phyloP scores from a whole-genome alignment of 2,113 vertebrate genomes.

The Stomatorhinus ivindoensis region DNA sequence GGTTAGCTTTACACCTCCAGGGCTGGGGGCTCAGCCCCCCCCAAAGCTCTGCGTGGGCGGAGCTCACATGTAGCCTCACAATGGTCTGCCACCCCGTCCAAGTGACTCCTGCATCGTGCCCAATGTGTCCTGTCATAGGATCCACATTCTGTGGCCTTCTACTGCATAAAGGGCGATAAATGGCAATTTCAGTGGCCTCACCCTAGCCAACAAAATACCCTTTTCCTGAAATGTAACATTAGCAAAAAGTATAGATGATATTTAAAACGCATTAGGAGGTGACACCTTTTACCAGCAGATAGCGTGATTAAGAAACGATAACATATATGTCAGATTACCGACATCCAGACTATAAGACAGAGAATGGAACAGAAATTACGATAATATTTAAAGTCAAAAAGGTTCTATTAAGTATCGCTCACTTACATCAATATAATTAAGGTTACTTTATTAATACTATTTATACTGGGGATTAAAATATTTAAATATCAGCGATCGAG shows the following conservation, averaged over 20 bases:
- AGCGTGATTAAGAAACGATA: background rate
- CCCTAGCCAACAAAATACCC: background rate
- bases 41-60: background rate
- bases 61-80: background rate
- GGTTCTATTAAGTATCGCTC: background rate
- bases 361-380: background rate
- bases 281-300: background rate
- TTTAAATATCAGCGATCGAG: background rate
- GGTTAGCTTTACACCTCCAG: background rate
- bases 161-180: background rate
- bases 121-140: background rate
- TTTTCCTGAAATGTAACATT: background rate
- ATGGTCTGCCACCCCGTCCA: background rate
- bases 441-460: background rate
- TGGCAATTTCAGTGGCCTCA: background rate
- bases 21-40: background rate
- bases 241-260: background rate
- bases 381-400: background rate
- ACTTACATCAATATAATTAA: background rate
- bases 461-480: background rate
- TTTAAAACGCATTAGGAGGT: background rate
- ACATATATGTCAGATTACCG: background rate
- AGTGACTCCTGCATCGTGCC: background rate
- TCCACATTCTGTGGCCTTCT: background rate
- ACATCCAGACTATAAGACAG: background rate